A percentile compares a stretch with the other conserved stretches of the same genome.
Evolutionary conservation across 2,888 invertebrate genomes (phyloP).

Genomic region (Odontocerum albicorne): DNA sequence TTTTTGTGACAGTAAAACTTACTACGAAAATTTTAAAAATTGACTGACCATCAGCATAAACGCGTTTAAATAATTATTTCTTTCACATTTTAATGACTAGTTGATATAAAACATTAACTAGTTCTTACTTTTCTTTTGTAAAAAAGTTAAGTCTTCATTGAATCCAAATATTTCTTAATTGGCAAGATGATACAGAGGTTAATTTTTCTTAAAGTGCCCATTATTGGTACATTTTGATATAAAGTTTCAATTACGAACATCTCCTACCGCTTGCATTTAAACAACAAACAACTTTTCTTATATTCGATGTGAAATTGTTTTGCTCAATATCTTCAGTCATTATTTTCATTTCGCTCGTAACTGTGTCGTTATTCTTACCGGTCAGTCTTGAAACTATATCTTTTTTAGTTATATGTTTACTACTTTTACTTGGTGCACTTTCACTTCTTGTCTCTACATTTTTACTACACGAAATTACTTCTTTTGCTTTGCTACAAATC

Average conservation of each 20-base stretch:
- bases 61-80: too few relatives aligned
- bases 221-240: too few relatives aligned
- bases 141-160: too few relatives aligned
- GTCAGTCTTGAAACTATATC: slow-evolving; percentile 23
- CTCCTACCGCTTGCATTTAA: slow-evolving; percentile 31
- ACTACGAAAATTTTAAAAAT: too few relatives aligned
- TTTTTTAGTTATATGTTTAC: slow-evolving; percentile 21
- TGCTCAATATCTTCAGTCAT: slow-evolving; percentile 24
- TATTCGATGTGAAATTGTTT: slow-evolving; percentile 36
- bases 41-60: too few relatives aligned
- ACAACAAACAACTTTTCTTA: slow-evolving; percentile 36
- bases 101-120: too few relatives aligned
- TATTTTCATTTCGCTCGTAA: slow-evolving; percentile 18
- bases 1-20: too few relatives aligned
- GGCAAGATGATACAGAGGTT: too few relatives aligned
- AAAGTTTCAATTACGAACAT: slow-evolving; percentile 35
- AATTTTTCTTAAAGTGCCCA: too few relatives aligned
- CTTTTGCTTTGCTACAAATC: neutral
- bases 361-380: slow-evolving; percentile 20
- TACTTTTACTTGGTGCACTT: neutral
- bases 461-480: neutral
- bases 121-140: too few relatives aligned
- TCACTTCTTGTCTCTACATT: slow-evolving; percentile 4
- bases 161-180: too few relatives aligned
- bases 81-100: too few relatives aligned